Conservation (phyloP, 2,113 vertebrate species). For the Ciconia maguari region DNA sequence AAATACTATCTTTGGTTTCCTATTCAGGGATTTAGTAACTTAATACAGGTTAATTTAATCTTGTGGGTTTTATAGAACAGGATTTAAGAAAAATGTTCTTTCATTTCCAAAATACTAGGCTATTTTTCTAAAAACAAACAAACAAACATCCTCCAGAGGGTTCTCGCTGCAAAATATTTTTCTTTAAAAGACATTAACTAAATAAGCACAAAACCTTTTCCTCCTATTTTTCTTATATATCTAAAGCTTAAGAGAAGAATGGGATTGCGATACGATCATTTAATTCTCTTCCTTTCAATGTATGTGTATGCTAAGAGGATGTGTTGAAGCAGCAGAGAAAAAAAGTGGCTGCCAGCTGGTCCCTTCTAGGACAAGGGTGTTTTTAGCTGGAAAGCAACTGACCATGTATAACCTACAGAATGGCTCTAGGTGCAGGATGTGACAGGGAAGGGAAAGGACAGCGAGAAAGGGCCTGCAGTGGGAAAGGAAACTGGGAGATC, state of each 20-base stretch:
- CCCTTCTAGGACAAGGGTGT: background rate
- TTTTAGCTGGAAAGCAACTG: background rate
- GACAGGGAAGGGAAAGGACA: background rate
- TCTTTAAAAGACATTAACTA: background rate
- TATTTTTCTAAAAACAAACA: background rate
- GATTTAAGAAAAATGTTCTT: background rate
- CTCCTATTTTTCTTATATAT: background rate
- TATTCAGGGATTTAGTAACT: background rate
- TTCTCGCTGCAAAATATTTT: background rate
- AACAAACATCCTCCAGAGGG: background rate
- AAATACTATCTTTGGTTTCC: background rate
- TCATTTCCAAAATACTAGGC: background rate
- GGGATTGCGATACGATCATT: background rate
- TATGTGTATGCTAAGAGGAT: background rate
- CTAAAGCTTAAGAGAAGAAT: background rate
- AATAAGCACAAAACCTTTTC: background rate
- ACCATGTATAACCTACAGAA: background rate
- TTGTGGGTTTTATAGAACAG: background rate
- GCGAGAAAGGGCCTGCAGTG: background rate
- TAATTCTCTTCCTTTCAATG: background rate
- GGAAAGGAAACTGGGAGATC: background rate
- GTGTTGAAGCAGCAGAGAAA: background rate
- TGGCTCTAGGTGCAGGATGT: background rate
- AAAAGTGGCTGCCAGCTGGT: background rate
- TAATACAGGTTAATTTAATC: background rate